These are phyloP conservation scores for Marmota flaviventris DNA, from an alignment of 2,113 vertebrate genomes.

Conservation along the genomic window DNA sequence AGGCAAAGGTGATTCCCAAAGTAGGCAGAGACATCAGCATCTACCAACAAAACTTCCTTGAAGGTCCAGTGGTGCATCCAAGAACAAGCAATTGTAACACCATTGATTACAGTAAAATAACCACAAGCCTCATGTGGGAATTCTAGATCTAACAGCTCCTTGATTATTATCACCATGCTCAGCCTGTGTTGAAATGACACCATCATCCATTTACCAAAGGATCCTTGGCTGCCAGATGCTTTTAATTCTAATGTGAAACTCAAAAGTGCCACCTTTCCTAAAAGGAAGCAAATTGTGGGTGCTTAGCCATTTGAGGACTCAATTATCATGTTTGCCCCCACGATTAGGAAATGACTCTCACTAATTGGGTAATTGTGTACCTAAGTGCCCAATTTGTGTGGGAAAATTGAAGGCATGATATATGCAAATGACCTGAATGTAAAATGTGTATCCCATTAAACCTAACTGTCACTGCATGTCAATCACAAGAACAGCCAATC, in stretches of 20 bases:
- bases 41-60: background rate
- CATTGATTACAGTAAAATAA: background rate
- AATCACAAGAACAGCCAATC: constrained; percentile 61
- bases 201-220: constrained; percentile 12
- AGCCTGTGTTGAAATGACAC: background rate
- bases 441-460: constrained; percentile 65
- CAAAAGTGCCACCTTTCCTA: constrained; percentile 64
- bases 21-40: background rate
- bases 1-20: background rate
- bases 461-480: constrained; percentile 50
- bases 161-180: background rate
- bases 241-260: constrained; percentile 58
- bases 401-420: constrained; percentile 70
- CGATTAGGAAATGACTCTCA: constrained; percentile 64
- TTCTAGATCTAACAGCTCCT: background rate
- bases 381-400: constrained; percentile 69
- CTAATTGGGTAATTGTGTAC: constrained; percentile 76
- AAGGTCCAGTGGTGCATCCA: background rate
- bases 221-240: constrained; percentile 38
- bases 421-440: constrained; percentile 65
- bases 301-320: constrained; percentile 61
- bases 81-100: background rate
- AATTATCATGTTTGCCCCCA: constrained; percentile 60
- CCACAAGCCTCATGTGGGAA: background rate
- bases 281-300: constrained; percentile 60